Evolutionary conservation across 2,888 invertebrate species (phyloP), one percentile per base, ranked within the genome.

Genomic region (Bembecia ichneumoniformis): DNA sequence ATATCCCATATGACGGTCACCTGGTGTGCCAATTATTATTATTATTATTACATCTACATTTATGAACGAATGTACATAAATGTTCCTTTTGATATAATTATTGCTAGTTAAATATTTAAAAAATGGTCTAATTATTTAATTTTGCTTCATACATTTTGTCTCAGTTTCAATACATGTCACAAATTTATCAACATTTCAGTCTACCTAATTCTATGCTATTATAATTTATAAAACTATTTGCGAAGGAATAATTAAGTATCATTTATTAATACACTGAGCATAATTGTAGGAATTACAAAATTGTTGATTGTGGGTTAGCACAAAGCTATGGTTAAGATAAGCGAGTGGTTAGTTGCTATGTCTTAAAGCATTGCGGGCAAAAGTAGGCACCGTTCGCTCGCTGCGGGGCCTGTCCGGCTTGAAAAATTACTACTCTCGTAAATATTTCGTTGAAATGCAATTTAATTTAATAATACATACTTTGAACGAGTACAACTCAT

Each of bases 401-500:
- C 78, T 70, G 62, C 63, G 56, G 74, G 74, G 76, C 73, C 64
- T 72, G 77, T 77, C 74, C 52, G 58, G 52, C 59, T 61, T 77
- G 76, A 78, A 80, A 76, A 78, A 80, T 79, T 74, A 77, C 77
- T 65, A 69, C 72, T 66, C 72, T 76, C 79, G 69, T 80, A 77
- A 80, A 79, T 75, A 78, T 77, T 76, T 77, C 65, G 75, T 77
- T 76, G 76, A 76, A 76, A 77, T 67, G 75, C 68, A 76, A 74
- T 79, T 74, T 76, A 74, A 77, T 79, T 79, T 77, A 76, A 76
- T 79, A 76, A 73, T 67, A 72, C 68, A 66, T 63, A 68, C 65
- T 68, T 64, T 59, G 62, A 60, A 59, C 56, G 53, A 64, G 47
- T 54, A 51, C 52, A 53, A 51, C 46, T 55, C 48, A 55, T 51